Evolutionary conservation across 2,888 invertebrate genomes (phyloP), one percentile per base, ranked within the genome.

Genomic region (Amaurobius ferox): DNA sequence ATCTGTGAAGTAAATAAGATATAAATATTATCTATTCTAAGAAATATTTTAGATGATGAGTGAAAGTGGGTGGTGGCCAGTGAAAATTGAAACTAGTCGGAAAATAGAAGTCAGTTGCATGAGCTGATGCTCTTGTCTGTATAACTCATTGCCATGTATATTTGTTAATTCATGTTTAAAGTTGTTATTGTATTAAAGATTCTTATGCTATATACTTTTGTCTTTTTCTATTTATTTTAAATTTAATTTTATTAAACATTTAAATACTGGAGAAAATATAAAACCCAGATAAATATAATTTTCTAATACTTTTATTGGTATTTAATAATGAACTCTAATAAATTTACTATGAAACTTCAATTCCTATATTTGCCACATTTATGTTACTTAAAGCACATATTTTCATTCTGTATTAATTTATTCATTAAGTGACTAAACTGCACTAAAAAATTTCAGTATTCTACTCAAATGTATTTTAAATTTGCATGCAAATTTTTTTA

Each of bases 121-220:
- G 79, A 86, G 86, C 79, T 71, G 30, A 67, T 13, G 79, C 86
- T 86, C 86, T 86, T 71, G 74, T 87, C 87, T 87, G 86, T 87
- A 80, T 74, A 87, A 79, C 80, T 87, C 77, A 77, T 76, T 87
- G 87, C 80, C 80, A 81, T 87, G 87, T 87, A 81, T 81, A 87
- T 87, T 87, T 87, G 87, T 87, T 81, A 77, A 77, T 86, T 87
- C 79, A 68, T 87, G 87, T 87, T 79, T 81, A 81, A 80, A 81
- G 80, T 79, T 86, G 74, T 77, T 86, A 74, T 87, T 87, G 87
- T 87, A 81, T 87, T 87, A 81, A 87, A 87, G 78, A 81, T 87
- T 87, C 80, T 86, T 87, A 86, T 86, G 73, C 86, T 86, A 86
- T 77, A 78, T 64, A 72, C 78, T 77, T 28, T 73, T 32, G 55